phyloP scores from a whole-genome alignment of 2,797 vertebrate genomes.

The Periophthalmus magnuspinnatus region DNA sequence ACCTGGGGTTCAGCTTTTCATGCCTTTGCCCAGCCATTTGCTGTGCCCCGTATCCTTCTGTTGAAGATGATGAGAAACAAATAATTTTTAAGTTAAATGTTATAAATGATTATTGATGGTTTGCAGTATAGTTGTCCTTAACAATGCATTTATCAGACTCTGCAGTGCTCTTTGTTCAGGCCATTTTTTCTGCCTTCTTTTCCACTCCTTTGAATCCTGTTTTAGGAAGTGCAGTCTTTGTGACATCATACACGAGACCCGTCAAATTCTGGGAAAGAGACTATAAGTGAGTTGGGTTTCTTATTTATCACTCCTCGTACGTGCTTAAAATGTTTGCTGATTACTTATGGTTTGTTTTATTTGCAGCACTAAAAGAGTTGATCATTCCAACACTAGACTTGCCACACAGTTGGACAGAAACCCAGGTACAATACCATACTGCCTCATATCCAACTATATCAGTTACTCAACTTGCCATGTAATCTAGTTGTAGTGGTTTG shows the following conservation, averaged over 20 bases:
- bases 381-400: conserved; percentile 97
- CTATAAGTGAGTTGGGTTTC: conserved; percentile 86
- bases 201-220: conserved; percentile 97
- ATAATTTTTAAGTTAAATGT: neutral
- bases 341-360: conserved; percentile 26
- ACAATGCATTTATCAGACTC: conserved; percentile 83
- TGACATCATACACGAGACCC: conserved; percentile 96
- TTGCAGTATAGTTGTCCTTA: conserved; percentile 70
- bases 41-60: conserved; percentile 97
- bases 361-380: conserved; percentile 92
- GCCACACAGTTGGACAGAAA: conserved; percentile 97
- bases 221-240: conserved; percentile 97
- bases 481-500: neutral
- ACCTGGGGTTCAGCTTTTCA: conserved; percentile 99
- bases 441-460: neutral
- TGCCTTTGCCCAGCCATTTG: conserved; percentile 97
- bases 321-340: neutral
- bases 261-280: conserved; percentile 99
- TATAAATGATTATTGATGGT: neutral
- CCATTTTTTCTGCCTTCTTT: conserved; percentile 90
- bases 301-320: neutral
- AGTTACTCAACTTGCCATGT: neutral
- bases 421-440: conserved; percentile 81
- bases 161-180: conserved; percentile 96
- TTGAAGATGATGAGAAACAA: neutral